Base-by-base conservation (phyloP, 2,797 vertebrate genomes). In the Naso thynnoides region DNA sequence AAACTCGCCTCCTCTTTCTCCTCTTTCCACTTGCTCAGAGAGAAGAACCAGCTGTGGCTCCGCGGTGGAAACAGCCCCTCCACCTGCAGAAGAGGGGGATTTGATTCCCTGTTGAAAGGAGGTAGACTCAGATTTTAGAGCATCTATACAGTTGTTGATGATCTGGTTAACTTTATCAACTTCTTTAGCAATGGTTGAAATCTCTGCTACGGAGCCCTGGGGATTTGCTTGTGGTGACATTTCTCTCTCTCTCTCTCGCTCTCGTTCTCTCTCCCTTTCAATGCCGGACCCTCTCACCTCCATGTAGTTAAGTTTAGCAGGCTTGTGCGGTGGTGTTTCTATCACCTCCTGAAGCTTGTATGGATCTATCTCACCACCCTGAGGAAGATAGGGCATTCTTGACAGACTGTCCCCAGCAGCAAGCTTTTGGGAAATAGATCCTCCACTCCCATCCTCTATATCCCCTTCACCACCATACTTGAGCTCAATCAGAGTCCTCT, bases 141-240 rank as follows among this genome's bases (percentile, higher is more conserved):
- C 98, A 42, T 99, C 98, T 13, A 99, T 99, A 78, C 98, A 99
- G 91, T 98, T 99, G 94, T 99, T 99, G 90, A 99, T 99, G 82
- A 99, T 99, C 95, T 99, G 98, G 88, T 99, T 99, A 6, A 99
- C 98, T 86, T 97, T 99, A 89, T 99, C 98, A 70, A 99, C 98
- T 88, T 99, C 98, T 88, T 98, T 99, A 23, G 98, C 96, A 5
- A 99, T 99, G 77, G 98, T 99, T 23, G 96, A 99, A 91, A 99
- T 99, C 93, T 99, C 98, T 0, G 98, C 96, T 18, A 96, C 97
- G 0, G 98, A 98, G 77, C 96, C 95, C 90, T 97, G 97, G 77
- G 93, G 93, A 83, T 96, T 95, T 0, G 93, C 94, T 0, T 95
- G 93, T 42, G 96, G 92, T 15, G 95, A 94, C 78, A 95, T 92